A percentile compares a stretch with the other conserved stretches of the same genome.
These are phyloP conservation scores for Sardina pilchardus DNA, from an alignment of 2,113 vertebrate species.

Conservation along the genomic window DNA sequence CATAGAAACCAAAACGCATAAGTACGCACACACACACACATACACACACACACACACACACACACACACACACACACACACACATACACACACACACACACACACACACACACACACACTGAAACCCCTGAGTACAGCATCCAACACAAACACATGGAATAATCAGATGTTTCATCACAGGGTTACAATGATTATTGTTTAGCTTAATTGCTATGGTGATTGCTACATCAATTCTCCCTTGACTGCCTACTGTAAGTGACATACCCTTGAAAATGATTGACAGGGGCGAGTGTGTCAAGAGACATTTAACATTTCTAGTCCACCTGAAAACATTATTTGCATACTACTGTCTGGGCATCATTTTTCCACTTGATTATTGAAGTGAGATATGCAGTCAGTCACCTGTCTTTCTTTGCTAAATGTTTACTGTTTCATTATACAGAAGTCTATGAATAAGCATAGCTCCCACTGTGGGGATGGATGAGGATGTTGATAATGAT, in stretches of 20 bases:
- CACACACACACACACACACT: slow-evolving; percentile 29
- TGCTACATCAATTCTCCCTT: not conserved
- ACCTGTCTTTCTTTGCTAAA: slow-evolving; percentile 1
- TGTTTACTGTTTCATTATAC: not conserved
- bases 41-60: slow-evolving; percentile 15
- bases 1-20: slow-evolving; percentile 11
- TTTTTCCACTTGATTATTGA: not conserved
- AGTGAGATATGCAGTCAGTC: not conserved
- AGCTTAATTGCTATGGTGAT: not conserved
- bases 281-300: not conserved
- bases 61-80: slow-evolving; percentile 17
- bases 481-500: slow-evolving; percentile 4
- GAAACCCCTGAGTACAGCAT: not conserved
- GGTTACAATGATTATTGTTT: not conserved
- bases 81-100: slow-evolving; percentile 16
- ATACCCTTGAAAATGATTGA: not conserved
- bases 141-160: not conserved
- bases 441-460: not conserved
- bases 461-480: not conserved
- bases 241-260: not conserved
- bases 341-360: not conserved
- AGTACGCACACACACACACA: slow-evolving; percentile 18
- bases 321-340: not conserved
- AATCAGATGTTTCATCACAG: not conserved
- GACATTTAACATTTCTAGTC: not conserved